These are phyloP conservation scores for Dryococelus australis DNA, from an alignment of 2,888 invertebrate species.

Conservation along the genomic window DNA sequence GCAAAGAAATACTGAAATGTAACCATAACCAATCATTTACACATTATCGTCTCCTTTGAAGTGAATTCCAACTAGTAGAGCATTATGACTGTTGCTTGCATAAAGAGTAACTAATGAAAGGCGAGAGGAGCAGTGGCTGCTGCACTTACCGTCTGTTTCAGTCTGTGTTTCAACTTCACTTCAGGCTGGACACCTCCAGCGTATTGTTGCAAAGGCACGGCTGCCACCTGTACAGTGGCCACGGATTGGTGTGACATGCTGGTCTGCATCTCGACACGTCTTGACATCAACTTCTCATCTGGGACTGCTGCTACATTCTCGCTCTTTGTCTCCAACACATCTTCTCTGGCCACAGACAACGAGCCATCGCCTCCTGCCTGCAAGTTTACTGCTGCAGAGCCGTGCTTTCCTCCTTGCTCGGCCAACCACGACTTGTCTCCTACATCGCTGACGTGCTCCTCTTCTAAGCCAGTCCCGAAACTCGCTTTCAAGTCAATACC, in stretches of 20 bases:
- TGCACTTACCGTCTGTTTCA: neutral
- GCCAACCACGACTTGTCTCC: neutral
- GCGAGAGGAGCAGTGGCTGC: neutral
- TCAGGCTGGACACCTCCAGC: neutral
- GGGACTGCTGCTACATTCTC: neutral
- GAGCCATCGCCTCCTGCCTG: neutral
- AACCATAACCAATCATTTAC: too few relatives aligned
- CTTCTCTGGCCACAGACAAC: neutral
- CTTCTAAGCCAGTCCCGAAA: neutral
- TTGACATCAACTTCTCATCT: neutral
- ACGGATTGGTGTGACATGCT: neutral
- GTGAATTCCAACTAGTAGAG: too few relatives aligned
- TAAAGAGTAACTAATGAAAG: too few relatives aligned
- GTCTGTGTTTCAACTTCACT: neutral
- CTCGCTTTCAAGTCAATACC: neutral
- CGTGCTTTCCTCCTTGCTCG: neutral
- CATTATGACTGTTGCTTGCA: too few relatives aligned
- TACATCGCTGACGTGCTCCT: neutral
- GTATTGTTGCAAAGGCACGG: neutral
- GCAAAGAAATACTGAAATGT: too few relatives aligned
- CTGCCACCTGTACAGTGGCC: neutral
- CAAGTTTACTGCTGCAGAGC: neutral
- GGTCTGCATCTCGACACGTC: neutral
- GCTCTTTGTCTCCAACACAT: neutral
- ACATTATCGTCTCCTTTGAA: too few relatives aligned